Evolutionary conservation across 2,797 vertebrate species (phyloP), one percentile per base, ranked within the genome.

Genomic region (Enteromius unitaeniatus): DNA sequence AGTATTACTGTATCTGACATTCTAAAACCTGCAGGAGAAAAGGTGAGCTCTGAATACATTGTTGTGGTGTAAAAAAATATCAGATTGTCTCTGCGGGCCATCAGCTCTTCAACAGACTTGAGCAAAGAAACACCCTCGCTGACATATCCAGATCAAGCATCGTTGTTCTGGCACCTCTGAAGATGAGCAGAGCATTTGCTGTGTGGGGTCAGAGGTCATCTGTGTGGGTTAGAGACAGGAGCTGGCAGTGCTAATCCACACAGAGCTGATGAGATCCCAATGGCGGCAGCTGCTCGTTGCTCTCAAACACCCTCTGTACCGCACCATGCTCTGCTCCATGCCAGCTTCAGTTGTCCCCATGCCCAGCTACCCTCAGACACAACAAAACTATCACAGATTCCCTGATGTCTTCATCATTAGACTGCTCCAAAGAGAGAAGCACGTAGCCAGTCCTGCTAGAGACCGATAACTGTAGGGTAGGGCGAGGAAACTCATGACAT

Each of bases 211-310:
- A 74, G 58, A 53, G 58, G 42, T 53, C 60, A 75, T 67, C 37
- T 67, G 40, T 51, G 64, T 77, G 68, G 19, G 26, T 85, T 26
- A 7, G 45, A 76, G 37, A 68, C n/a, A 26, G 60, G 40, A 75
- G 42, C 68, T 53, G 75, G 26, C 21, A 62, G 11, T 47, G 72
- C 13, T 82, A 86, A 79, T 84, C 69, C 65, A 83, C 53, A 14
- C 64, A 37, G 70, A 64, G 76, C 69, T 79, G 69, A 77, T 55
- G 65, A 76, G 67, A 84, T 86, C 84, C 45, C 21, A 69, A 21
- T 14, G 42, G 49, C 85, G 80, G 83, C 87, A 86, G 87, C 87
- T 88, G 87, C 70, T 8, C 37, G 14, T 8, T 42, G 70, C 75
- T 85, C 80, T 76, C 65, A 86, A 76, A 67, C 65, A 87, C 74